Base-by-base conservation (phyloP, 1,140 invertebrate species). In the Atta cephalotes region DNA sequence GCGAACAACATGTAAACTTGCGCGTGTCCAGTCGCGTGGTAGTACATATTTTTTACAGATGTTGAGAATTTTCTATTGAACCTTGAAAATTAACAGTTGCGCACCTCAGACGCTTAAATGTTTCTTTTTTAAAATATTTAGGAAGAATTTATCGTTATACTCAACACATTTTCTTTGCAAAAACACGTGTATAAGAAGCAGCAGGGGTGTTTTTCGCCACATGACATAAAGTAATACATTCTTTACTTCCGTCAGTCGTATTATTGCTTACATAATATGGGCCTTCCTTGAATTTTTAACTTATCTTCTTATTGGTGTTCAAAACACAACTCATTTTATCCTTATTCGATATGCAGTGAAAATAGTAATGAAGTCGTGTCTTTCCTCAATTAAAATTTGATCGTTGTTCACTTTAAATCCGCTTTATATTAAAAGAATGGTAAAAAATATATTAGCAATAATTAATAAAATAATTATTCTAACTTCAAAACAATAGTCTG, bases 31-130 rank as follows among this genome's bases (percentile, higher is more conserved):
- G 31, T 25, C n/a, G 2, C 31, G 53, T 39, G 53, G 12, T 51
- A 51, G n/a, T 39, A 62, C 56, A 76, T 16, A 76, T 76, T 76
- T 10, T 3, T 3, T 9, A 6, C 56, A 76, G 5, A 76, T 76
- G 56, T 35, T 16, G n/a, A 76, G n/a, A n/a, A 62, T 74, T 60
- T 60, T 76, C 6, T 25, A 10, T 14, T 25, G 28, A 35, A 58
- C 12, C n/a, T 74, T 21, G 28, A 35, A 58, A 21, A 76, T 60
- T 3, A 58, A 35, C 14, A 21, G 31, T 16, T 31, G 9, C n/a
- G n/a, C 12, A 16, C 1, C 12, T 39, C n/a, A 0, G 5, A 58
- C 1, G 9, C 2, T 49, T 62, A 45, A 76, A 16, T 39, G 0
- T 60, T 25, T 10, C 21, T 39, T 62, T 60, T 25, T 25, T n/a